phyloP scores from a whole-genome alignment of 2,113 vertebrate genomes.

The Phodopus roborovskii region DNA sequence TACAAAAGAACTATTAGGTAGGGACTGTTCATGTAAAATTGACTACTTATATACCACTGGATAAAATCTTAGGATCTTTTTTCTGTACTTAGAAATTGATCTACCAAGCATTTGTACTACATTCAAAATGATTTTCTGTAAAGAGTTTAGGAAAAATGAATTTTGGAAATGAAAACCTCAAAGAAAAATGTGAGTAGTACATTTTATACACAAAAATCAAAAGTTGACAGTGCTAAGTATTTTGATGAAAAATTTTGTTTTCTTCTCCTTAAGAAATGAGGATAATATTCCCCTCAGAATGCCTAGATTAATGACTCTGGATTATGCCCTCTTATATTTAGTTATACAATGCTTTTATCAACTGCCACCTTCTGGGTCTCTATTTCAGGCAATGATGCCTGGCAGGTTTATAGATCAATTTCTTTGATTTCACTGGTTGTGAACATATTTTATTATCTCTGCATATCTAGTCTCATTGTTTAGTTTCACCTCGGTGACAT shows the following conservation, averaged over 20 bases:
- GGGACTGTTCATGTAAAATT: not conserved
- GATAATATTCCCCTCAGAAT: not conserved
- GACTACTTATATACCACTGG: not conserved
- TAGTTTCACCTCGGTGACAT: not conserved
- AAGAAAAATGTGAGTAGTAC: not conserved
- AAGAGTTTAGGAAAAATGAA: not conserved
- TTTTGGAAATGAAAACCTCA: not conserved
- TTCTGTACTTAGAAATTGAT: not conserved
- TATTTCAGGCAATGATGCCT: not conserved
- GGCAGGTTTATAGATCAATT: not conserved
- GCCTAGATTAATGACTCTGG: not conserved
- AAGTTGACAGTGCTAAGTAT: not conserved
- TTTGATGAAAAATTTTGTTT: not conserved
- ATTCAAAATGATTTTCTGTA: not conserved
- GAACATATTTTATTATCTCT: not conserved
- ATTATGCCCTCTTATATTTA: not conserved
- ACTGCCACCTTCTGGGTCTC: not conserved
- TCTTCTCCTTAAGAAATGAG: not conserved
- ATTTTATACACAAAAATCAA: not conserved
- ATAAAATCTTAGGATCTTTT: not conserved
- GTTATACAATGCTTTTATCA: not conserved
- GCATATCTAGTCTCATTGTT: not conserved
- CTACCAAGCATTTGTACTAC: not conserved
- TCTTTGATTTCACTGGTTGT: not conserved
- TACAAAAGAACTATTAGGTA: not conserved